Base-by-base conservation (phyloP, 1,140 invertebrate genomes). In the Glomeris maerens region DNA sequence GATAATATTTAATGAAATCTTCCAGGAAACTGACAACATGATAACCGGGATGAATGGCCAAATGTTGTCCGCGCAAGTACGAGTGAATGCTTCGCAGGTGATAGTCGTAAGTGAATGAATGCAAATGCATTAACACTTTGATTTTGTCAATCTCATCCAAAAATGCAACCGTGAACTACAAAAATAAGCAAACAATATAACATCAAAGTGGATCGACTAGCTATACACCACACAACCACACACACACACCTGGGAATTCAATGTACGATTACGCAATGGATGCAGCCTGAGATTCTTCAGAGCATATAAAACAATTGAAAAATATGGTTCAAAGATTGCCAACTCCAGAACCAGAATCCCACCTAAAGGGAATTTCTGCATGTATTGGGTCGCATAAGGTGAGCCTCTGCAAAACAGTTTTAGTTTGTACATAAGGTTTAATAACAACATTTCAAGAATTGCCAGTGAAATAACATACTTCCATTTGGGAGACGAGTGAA, bases 81-180 rank as follows among this genome's bases (percentile, higher is more conserved):
- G 74, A 73, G 58, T 79, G 76, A 48, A 87, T 75, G 38, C 74
- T 78, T 46, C 84, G 71, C 27, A 90, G 67, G 65, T 90, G 86
- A 63, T 84, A 89, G 64, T 90, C 86, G 58, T 88, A 87, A 0
- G 84, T 83, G 61, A 90, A 90, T 1, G 85, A 89, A 67, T 90
- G 86, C 27, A 88, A 69, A 67, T 90, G 86, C 70, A 84, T 70
- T 29, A 69, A 54, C 21, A 72, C 64, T 66, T 81, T 84, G 25
- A 84, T 77, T 60, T 78, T 78, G 60, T 85, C 82, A 64, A 80
- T 80, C 61, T 83, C 79, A 60, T 84, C 82, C 56, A 85, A 64
- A 64, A 86, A 86, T 56, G 75, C 75, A 42, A 78, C 56, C 28
- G 75, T 76, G 60, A 81, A 76, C 78, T 84, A 64, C 70, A 70